Conservation (phyloP, 2,797 vertebrate species). For the Triplophysa bombifrons region DNA sequence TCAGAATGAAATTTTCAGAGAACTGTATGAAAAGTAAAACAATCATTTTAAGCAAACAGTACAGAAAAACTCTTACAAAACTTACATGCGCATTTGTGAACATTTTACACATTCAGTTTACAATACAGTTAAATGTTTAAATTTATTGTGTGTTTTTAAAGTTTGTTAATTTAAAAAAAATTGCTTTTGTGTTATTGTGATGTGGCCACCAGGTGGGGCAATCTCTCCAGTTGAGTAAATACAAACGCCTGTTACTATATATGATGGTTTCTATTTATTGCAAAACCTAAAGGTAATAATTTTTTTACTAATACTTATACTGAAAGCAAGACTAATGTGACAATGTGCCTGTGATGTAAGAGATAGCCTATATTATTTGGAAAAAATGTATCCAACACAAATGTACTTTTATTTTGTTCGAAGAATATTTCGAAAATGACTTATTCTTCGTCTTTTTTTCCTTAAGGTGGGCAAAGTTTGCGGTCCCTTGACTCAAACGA, state of each 20-base stretch:
- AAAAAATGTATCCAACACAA: too few relatives aligned
- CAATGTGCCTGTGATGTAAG: too few relatives aligned
- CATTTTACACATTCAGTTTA: background rate
- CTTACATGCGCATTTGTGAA: background rate
- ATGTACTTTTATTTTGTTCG: too few relatives aligned
- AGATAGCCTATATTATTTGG: too few relatives aligned
- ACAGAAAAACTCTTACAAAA: background rate
- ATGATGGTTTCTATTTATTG: too few relatives aligned
- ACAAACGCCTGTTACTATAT: background rate
- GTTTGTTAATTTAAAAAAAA: background rate
- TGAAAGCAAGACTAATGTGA: too few relatives aligned
- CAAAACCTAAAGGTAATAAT: too few relatives aligned
- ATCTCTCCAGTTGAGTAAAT: background rate
- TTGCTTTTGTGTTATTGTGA: background rate
- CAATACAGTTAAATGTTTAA: background rate
- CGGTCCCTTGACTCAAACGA: slow-evolving; percentile 64
- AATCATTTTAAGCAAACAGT: background rate
- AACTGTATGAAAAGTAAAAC: background rate
- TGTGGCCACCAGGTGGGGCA: slow-evolving; percentile 29
- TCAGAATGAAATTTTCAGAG: too few relatives aligned
- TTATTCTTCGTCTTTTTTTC: slow-evolving; percentile 6
- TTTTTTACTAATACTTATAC: too few relatives aligned
- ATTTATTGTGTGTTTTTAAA: background rate
- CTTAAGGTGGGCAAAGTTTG: slow-evolving; percentile 77
- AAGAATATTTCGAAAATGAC: too few relatives aligned